Evolutionary conservation across 2,888 invertebrate genomes (phyloP), one percentile per base, ranked within the genome.

Genomic region (Cephus spinipes): DNA sequence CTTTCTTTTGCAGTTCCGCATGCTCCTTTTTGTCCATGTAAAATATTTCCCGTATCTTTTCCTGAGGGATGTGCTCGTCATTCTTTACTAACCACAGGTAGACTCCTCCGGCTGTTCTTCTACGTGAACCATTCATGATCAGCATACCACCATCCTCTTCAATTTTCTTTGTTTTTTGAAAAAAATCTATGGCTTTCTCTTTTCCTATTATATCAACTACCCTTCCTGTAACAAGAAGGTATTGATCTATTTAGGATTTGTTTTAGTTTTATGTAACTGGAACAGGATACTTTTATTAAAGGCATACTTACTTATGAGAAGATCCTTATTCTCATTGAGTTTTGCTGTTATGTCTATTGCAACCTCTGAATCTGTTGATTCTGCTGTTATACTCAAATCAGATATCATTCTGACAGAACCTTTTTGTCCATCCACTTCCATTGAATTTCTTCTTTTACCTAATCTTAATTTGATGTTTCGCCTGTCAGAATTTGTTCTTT

Each of bases 111-210:
- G 97, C 95, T 9, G 97, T 98, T 82, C 98, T 94, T 76, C 97
- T 94, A 77, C 98, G 94, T 11, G 94, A 94, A 74, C 96, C 95
- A 92, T 97, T 96, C 94, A 96, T 94, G 75, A 96, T 95, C 90
- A 96, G 92, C 95, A 97, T 95, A n/a, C 98, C 98, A 33, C 97
- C 97, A 84, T 95, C 94, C 81, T 94, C 94, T 92, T 98, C 97
- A 77, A 97, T 94, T 85, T 94, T 94, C 89, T 96, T 95, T n/a
- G 97, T 97, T 92, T 96, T 95, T 86, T 95, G 94, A 87, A 95
- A 96, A 76, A 97, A 92, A 85, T 95, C 94, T 80, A 97, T 93
- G 11, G 96, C 95, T 88, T 95, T 94, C 82, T 94, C 94, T 83
- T 94, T 94, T 55, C 97, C 97, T 83, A 96, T 90, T 35, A 94